Percentiles rank a stretch among this genome's conserved stretches.
Evolutionary conservation across 2,797 vertebrate genomes (phyloP).

Genomic region (Molossus molossus): DNA sequence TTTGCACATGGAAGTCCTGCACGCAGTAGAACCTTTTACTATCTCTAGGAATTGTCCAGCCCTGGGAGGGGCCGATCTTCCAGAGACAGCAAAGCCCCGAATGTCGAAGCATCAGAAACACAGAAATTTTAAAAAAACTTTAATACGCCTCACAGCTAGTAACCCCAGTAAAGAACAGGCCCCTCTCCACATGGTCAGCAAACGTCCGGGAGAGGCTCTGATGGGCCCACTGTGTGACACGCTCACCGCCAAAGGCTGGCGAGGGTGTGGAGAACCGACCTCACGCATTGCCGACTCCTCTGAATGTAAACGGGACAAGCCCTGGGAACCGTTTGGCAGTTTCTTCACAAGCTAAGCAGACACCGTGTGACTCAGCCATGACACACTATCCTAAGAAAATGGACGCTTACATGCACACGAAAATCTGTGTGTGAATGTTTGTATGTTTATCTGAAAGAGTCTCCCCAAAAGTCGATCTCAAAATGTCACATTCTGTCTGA

Average conservation of each 20-base stretch:
- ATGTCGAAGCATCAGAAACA: background rate
- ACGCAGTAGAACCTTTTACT: background rate
- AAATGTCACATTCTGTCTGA: background rate
- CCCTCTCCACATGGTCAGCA: rapidly evolving
- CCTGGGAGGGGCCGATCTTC: background rate
- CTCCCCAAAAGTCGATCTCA: background rate
- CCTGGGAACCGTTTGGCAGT: background rate
- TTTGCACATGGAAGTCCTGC: background rate
- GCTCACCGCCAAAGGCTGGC: background rate
- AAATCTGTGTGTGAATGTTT: background rate
- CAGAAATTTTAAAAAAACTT: background rate
- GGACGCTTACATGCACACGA: background rate
- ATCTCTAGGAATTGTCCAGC: background rate
- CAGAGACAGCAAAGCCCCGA: background rate
- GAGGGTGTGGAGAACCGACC: background rate
- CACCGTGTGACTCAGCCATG: background rate
- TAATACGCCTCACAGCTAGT: background rate
- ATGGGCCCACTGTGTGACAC: background rate
- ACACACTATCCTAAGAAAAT: background rate
- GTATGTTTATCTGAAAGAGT: background rate
- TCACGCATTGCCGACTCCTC: rapidly evolving
- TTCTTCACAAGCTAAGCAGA: background rate
- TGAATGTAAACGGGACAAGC: background rate
- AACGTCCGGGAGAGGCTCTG: too few relatives aligned
- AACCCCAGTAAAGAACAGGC: background rate